phyloP scores from a whole-genome alignment of 2,888 invertebrate genomes.

The Gnatocerus cornutus region DNA sequence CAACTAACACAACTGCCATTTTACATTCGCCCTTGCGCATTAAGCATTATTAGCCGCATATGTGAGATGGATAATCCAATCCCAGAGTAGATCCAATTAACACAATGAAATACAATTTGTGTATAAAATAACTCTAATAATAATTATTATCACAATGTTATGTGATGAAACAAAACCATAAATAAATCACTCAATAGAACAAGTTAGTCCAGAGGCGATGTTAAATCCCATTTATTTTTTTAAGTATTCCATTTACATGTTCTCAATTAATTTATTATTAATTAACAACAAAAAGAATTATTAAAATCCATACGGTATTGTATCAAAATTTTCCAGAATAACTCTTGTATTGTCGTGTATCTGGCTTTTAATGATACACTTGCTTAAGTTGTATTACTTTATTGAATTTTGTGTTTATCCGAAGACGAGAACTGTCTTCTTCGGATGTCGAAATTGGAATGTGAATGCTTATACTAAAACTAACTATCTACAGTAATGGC shows the following conservation, averaged over 20 bases:
- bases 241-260: slow-evolving; percentile 8
- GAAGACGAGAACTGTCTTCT: no score
- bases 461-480: no score
- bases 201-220: slow-evolving; percentile 5
- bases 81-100: slow-evolving; percentile 8
- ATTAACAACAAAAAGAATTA: slow-evolving; percentile 6
- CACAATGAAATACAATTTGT: slow-evolving; percentile 7
- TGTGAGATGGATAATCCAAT: slow-evolving; percentile 3
- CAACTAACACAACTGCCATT: slow-evolving; percentile 5
- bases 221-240: slow-evolving; percentile 8
- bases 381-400: no score
- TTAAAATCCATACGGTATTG: slow-evolving; percentile 8
- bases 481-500: no score
- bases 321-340: slow-evolving; percentile 8
- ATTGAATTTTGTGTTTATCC: no score
- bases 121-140: slow-evolving; percentile 5
- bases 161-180: slow-evolving; percentile 6
- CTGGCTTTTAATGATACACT: no score
- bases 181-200: slow-evolving; percentile 8
- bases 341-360: no score
- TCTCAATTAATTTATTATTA: slow-evolving; percentile 8
- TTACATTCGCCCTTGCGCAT: slow-evolving; percentile 5
- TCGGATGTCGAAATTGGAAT: no score
- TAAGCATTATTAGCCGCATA: slow-evolving; percentile 5
- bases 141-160: slow-evolving; percentile 8